Percentiles rank a stretch among this genome's conserved stretches.
These are phyloP conservation scores for Clupea harengus DNA, from an alignment of 2,113 vertebrate genomes.

Conservation along the genomic window DNA sequence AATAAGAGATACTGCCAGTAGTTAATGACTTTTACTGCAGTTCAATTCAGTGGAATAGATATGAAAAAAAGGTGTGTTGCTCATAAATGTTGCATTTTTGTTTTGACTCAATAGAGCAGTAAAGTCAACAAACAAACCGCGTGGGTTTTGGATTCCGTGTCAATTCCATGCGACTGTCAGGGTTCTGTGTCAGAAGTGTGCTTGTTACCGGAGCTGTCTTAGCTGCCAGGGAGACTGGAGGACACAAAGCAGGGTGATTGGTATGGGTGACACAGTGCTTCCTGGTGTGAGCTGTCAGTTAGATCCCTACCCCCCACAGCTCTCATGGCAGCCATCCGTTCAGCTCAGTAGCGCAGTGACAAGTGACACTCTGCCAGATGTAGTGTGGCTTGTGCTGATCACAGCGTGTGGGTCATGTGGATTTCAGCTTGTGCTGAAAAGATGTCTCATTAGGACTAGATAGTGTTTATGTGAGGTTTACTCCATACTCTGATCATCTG, in stretches of 20 bases:
- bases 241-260: neutral
- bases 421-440: neutral
- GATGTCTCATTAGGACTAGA: neutral
- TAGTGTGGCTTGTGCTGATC: neutral
- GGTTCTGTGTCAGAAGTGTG: neutral
- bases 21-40: too few species aligned
- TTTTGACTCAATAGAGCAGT: neutral
- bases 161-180: neutral
- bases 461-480: too few species aligned
- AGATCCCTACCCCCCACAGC: neutral
- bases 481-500: too few species aligned
- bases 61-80: too few species aligned
- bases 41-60: too few species aligned
- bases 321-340: neutral
- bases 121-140: neutral
- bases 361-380: neutral
- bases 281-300: neutral
- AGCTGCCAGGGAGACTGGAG: neutral
- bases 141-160: neutral
- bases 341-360: neutral
- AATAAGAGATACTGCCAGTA: too few species aligned
- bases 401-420: neutral
- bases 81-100: neutral
- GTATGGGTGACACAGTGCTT: neutral
- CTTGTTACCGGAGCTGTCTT: neutral